Evolutionary conservation across 2,797 vertebrate genomes (phyloP).

Genomic region (Petrocephalus sullivani): DNA sequence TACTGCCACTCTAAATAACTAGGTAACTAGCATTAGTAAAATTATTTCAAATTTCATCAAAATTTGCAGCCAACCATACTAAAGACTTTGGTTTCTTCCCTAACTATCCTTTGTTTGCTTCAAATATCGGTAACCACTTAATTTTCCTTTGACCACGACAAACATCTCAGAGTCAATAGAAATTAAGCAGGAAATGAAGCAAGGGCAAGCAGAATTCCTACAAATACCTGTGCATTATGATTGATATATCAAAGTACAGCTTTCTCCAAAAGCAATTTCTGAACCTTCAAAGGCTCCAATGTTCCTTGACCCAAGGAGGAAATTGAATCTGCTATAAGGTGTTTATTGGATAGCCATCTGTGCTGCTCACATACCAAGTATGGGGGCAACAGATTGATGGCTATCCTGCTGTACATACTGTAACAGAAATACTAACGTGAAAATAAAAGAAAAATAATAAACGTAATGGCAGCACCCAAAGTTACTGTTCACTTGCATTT

Average conservation of each 20-base stretch:
- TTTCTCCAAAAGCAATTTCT: neutral
- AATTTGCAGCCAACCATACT: neutral
- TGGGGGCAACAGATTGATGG: neutral
- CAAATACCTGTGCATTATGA: neutral
- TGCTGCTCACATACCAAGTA: constrained; percentile 1
- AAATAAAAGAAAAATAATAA: neutral
- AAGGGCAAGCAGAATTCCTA: neutral
- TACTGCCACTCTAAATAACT: neutral
- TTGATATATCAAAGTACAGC: neutral
- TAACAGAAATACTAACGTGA: neutral
- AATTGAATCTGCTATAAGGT: neutral
- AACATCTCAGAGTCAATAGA: neutral
- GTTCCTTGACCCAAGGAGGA: neutral
- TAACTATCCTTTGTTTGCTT: neutral
- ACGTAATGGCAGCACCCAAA: neutral
- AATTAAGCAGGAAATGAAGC: neutral
- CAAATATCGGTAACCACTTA: neutral
- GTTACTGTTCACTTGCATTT: neutral
- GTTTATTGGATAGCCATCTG: neutral
- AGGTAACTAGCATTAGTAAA: neutral
- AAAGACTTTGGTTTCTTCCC: neutral
- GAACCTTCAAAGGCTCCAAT: neutral
- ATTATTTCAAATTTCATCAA: neutral
- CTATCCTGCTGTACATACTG: neutral
- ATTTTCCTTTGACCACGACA: neutral